Conservation (phyloP, 2,888 invertebrate species). For the Geophilus truncorum region DNA sequence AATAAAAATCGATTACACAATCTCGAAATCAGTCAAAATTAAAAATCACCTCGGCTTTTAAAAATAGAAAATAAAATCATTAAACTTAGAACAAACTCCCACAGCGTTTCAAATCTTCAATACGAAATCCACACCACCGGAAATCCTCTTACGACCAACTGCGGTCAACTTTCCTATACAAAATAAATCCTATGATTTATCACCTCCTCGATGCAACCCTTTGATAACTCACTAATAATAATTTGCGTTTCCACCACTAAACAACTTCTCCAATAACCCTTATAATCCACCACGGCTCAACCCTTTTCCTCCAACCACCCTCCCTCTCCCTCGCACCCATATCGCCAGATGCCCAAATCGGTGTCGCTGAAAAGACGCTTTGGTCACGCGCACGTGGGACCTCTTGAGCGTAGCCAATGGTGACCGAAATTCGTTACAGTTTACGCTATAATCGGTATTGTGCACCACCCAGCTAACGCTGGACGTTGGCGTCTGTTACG, state of each 20-base stretch:
- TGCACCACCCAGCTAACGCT: not conserved
- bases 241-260: conserved; percentile 8
- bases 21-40: too few relatives aligned
- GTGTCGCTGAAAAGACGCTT: not conserved
- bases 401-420: not conserved
- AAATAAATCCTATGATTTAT: not conserved
- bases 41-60: too few relatives aligned
- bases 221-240: not conserved
- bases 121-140: not conserved
- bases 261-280: conserved; percentile 12
- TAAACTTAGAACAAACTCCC: not conserved
- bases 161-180: not conserved
- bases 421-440: not conserved
- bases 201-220: not conserved
- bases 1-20: too few relatives aligned
- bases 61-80: too few relatives aligned
- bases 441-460: not conserved
- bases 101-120: not conserved
- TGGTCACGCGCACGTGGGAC: conserved; percentile 7
- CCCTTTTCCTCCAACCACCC: not conserved
- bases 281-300: conserved; percentile 14
- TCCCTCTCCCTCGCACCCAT: not conserved
- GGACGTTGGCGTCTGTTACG: not conserved
- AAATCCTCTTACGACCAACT: not conserved
- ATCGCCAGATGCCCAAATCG: not conserved